phyloP scores from a whole-genome alignment of 2,888 invertebrate genomes.

The Pristionchus japonicus region DNA sequence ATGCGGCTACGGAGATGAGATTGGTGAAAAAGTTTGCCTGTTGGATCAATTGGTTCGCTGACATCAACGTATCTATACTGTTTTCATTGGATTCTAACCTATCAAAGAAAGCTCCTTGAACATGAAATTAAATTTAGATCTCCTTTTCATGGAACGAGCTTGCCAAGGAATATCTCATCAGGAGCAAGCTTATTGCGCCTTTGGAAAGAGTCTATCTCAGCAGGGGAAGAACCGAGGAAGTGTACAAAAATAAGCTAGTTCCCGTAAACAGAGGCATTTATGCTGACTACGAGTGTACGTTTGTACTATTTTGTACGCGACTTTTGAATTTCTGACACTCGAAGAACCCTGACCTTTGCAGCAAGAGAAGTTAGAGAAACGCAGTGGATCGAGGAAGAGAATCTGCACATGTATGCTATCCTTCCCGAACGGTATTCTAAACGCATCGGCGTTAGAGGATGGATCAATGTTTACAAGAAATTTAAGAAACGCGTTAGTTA shows the following conservation, averaged over 20 bases:
- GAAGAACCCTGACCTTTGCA: background rate
- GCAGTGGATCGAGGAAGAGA: background rate
- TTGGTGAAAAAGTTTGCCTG: background rate
- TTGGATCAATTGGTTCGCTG: too few relatives aligned
- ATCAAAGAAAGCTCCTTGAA: background rate
- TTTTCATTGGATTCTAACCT: too few relatives aligned
- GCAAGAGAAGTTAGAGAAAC: background rate
- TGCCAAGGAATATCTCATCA: background rate
- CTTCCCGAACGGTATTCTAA: background rate
- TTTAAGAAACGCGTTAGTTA: too few relatives aligned
- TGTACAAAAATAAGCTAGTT: background rate
- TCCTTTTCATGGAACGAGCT: background rate
- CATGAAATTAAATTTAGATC: too few relatives aligned
- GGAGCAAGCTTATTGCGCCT: background rate
- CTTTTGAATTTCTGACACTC: background rate
- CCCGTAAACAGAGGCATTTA: too few relatives aligned
- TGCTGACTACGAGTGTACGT: too few relatives aligned
- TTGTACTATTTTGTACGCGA: too few relatives aligned
- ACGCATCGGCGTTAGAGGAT: background rate
- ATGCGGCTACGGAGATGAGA: background rate
- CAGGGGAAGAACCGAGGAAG: background rate
- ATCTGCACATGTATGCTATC: background rate
- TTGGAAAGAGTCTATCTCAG: background rate
- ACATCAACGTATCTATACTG: too few relatives aligned
- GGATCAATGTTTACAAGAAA: too few relatives aligned